Percentiles rank a stretch among this genome's conserved stretches.
These are phyloP conservation scores for Sinocyclocheilus anophthalmus DNA, from an alignment of 2,113 vertebrate genomes.

Conservation along the genomic window DNA sequence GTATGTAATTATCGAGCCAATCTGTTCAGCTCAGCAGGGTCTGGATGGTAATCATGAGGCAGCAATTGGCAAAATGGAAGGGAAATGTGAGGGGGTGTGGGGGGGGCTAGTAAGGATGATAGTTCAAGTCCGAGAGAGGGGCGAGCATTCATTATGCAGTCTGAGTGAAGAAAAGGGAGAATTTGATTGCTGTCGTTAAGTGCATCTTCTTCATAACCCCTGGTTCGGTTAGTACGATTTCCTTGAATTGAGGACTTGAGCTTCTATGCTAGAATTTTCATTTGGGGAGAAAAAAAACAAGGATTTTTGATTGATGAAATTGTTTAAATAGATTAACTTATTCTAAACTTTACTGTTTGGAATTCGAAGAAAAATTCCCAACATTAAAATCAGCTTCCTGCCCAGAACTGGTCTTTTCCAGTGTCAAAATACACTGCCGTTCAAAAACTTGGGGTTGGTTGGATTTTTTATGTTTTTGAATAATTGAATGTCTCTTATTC, in stretches of 20 bases:
- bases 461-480: neutral
- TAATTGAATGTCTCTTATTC: neutral
- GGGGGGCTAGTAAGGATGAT: conserved; percentile 50
- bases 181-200: conserved; percentile 66
- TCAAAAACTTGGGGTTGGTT: conserved; percentile 2
- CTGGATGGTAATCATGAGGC: conserved; percentile 91
- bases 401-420: too few species aligned
- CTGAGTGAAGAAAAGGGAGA: conserved; percentile 52
- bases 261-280: conserved; percentile 36
- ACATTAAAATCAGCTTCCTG: neutral
- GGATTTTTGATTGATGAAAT: conserved; percentile 39
- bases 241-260: conserved; percentile 30
- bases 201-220: conserved; percentile 50
- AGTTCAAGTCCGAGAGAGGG: conserved; percentile 64
- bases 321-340: conserved; percentile 41
- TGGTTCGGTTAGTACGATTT: conserved; percentile 48
- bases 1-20: conserved; percentile 98
- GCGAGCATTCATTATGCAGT: conserved; percentile 62
- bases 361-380: conserved; percentile 2
- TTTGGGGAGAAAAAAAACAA: neutral
- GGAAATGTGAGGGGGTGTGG: conserved; percentile 59
- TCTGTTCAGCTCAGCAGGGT: conserved; percentile 97
- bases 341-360: conserved; percentile 38
- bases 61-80: conserved; percentile 85
- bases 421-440: too few species aligned